Percentiles rank a stretch among this genome's conserved stretches.
phyloP scores from a whole-genome alignment of 2,888 invertebrate genomes.

The Lasiommata megera region DNA sequence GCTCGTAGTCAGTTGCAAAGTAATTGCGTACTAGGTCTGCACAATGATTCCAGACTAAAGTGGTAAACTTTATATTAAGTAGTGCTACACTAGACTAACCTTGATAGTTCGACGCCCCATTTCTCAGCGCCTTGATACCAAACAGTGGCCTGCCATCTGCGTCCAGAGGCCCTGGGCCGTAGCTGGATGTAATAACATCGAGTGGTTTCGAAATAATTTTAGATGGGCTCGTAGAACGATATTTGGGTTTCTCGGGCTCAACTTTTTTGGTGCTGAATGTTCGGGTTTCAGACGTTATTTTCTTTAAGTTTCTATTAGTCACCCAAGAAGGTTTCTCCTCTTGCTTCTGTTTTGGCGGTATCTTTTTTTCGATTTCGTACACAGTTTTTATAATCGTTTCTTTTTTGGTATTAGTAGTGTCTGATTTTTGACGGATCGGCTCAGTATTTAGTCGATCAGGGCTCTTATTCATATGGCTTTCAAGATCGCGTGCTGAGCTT shows the following conservation, averaged over 20 bases:
- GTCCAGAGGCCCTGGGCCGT: slow-evolving; percentile 91
- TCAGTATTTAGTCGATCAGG: slow-evolving; percentile 54
- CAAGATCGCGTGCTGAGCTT: slow-evolving; percentile 23
- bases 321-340: slow-evolving; percentile 84
- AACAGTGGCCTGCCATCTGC: slow-evolving; percentile 90
- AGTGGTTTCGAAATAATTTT: slow-evolving; percentile 70
- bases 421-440: slow-evolving; percentile 48
- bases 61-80: too few relatives aligned
- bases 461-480: slow-evolving; percentile 21
- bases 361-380: slow-evolving; percentile 55
- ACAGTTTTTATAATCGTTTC: slow-evolving; percentile 60
- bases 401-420: slow-evolving; percentile 43
- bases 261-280: slow-evolving; percentile 62
- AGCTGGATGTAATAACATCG: slow-evolving; percentile 89
- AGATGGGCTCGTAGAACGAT: slow-evolving; percentile 62
- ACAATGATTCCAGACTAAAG: too few relatives aligned
- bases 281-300: slow-evolving; percentile 66
- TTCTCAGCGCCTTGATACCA: slow-evolving; percentile 87
- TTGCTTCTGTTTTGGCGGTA: slow-evolving; percentile 53
- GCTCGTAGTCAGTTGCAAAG: too few relatives aligned
- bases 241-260: slow-evolving; percentile 65
- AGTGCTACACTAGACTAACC: slow-evolving; percentile 60
- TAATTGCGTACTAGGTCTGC: too few relatives aligned
- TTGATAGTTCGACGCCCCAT: slow-evolving; percentile 83
- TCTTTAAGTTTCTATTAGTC: slow-evolving; percentile 81